phyloP scores from a whole-genome alignment of 2,113 vertebrate species.

The Nansenia antarctica region DNA sequence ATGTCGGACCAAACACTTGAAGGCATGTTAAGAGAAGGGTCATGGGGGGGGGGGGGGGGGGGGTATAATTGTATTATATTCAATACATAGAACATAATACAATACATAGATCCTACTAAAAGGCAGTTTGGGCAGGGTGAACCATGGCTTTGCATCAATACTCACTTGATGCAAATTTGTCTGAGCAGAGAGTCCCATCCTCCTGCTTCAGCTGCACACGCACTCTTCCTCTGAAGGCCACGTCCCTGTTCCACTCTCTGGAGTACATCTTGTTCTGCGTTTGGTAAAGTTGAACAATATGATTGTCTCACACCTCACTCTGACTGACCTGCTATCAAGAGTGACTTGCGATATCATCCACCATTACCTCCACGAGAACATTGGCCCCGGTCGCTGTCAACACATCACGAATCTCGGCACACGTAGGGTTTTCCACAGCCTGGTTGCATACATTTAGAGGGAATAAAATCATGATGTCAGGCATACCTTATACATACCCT shows the following conservation, averaged over 20 bases:
- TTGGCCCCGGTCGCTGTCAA: slow-evolving; percentile 82
- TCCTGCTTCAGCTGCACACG: slow-evolving; percentile 84
- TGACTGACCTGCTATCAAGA: too few relatives aligned
- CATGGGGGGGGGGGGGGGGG: too few relatives aligned
- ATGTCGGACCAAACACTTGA: too few relatives aligned
- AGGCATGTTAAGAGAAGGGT: too few relatives aligned
- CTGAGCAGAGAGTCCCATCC: slow-evolving; percentile 80
- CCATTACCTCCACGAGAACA: slow-evolving; percentile 80
- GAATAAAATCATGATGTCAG: background rate
- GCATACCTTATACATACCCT: background rate
- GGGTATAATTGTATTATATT: too few relatives aligned
- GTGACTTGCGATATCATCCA: background rate
- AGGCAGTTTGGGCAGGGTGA: too few relatives aligned
- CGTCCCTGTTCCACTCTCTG: slow-evolving; percentile 86
- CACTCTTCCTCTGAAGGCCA: slow-evolving; percentile 83
- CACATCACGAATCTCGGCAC: slow-evolving; percentile 85
- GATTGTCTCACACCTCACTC: background rate
- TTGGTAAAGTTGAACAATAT: slow-evolving; percentile 36
- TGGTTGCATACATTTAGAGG: slow-evolving; percentile 42
- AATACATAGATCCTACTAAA: too few relatives aligned
- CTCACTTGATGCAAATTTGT: slow-evolving; percentile 86
- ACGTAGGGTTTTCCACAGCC: slow-evolving; percentile 88
- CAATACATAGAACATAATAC: too few relatives aligned
- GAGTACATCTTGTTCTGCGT: slow-evolving; percentile 86
- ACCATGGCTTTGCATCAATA: too few relatives aligned